A percentile compares a stretch with the other conserved stretches of the same genome.
Conservation (phyloP, 2,797 vertebrate genomes). For the Clamator glandarius region DNA sequence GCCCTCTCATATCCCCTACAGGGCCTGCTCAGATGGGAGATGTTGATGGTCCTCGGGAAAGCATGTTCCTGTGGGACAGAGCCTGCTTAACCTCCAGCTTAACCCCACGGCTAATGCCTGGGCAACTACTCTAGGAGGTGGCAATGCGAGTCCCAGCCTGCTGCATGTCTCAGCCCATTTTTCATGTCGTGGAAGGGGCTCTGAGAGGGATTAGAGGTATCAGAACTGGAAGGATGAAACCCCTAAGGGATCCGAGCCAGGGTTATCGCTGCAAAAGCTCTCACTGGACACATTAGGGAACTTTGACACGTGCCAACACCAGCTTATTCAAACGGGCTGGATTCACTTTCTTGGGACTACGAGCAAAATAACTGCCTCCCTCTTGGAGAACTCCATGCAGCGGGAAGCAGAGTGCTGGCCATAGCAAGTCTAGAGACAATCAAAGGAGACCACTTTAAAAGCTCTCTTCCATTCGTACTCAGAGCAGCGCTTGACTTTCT, state of each 20-base stretch:
- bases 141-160: rapidly evolving
- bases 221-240: not conserved
- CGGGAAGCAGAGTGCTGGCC: not conserved
- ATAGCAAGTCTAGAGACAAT: not conserved
- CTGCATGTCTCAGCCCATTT: not conserved
- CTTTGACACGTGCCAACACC: not conserved
- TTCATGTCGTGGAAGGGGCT: not conserved
- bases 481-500: not conserved
- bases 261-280: not conserved
- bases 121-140: rapidly evolving
- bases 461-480: not conserved
- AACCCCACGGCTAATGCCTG: rapidly evolving
- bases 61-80: not conserved
- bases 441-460: not conserved
- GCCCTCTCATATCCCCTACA: rapidly evolving
- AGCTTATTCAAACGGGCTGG: rapidly evolving
- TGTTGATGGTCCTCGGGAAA: not conserved
- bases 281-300: not conserved
- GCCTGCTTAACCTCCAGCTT: rapidly evolving
- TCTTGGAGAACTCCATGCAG: not conserved
- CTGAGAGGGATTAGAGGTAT: not conserved
- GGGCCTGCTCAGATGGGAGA: rapidly evolving
- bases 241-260: not conserved
- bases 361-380: not conserved
- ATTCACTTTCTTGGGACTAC: not conserved